phyloP scores from a whole-genome alignment of 2,797 vertebrate species.

The Falco biarmicus region DNA sequence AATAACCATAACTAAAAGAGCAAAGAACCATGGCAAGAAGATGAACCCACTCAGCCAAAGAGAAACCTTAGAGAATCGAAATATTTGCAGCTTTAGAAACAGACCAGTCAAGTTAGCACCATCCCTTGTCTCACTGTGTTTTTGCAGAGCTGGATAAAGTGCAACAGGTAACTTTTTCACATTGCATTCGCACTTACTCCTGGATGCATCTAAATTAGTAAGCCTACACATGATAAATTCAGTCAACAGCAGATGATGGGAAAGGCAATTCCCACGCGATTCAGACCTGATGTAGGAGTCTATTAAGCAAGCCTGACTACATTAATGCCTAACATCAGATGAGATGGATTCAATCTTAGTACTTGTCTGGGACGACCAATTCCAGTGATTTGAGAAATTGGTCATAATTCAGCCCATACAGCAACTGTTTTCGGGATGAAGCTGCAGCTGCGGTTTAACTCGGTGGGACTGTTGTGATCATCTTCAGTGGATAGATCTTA shows the following conservation, averaged over 20 bases:
- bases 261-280: background rate
- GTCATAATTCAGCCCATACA: background rate
- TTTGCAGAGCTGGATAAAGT: background rate
- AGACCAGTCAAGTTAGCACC: background rate
- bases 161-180: background rate
- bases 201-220: background rate
- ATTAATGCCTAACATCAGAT: background rate
- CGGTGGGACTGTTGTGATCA: background rate
- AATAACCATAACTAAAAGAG: background rate
- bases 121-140: rapidly evolving
- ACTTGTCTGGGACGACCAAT: background rate
- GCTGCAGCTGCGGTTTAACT: background rate
- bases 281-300: background rate
- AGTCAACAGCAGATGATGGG: background rate
- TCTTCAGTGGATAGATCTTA: background rate
- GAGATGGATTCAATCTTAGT: background rate
- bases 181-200: background rate
- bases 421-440: background rate
- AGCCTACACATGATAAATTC: background rate
- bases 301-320: background rate
- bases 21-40: background rate
- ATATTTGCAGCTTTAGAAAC: background rate
- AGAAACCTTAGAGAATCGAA: background rate
- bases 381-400: background rate
- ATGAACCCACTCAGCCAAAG: background rate